Conservation (phyloP, 2,888 invertebrate genomes). For the Eretmocerus hayati region DNA sequence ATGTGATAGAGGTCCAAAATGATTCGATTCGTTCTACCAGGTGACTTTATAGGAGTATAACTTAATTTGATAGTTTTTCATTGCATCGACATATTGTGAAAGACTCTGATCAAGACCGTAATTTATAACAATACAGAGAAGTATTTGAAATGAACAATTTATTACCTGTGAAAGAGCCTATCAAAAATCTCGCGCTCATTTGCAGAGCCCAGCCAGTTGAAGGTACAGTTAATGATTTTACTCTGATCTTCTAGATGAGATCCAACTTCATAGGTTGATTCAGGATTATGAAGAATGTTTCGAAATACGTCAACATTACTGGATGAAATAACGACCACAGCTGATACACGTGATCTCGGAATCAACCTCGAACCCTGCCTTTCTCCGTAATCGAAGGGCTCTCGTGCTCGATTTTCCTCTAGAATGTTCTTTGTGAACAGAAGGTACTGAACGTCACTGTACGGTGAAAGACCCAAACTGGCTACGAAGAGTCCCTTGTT, state of each 20-base stretch:
- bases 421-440: constrained; percentile 84
- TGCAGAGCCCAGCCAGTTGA: constrained; percentile 83
- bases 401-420: constrained; percentile 74
- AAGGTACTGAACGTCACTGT: constrained; percentile 72
- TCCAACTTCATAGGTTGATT: constrained; percentile 88
- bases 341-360: constrained; percentile 87
- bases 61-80: too few relatives aligned
- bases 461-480: constrained; percentile 80
- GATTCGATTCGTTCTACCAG: too few relatives aligned
- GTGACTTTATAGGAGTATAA: too few relatives aligned
- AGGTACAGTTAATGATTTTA: constrained; percentile 85
- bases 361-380: constrained; percentile 65
- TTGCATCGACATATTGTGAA: too few relatives aligned
- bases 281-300: constrained; percentile 86
- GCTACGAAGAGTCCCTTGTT: constrained; percentile 86
- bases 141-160: too few relatives aligned
- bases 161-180: constrained; percentile 61
- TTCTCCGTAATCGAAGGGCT: constrained; percentile 68
- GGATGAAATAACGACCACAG: constrained; percentile 85
- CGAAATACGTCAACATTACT: constrained; percentile 81
- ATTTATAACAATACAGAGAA: too few relatives aligned
- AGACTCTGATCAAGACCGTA: too few relatives aligned
- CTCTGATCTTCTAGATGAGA: constrained; percentile 94
- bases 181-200: constrained; percentile 68
- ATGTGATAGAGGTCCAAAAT: not conserved